These are phyloP conservation scores for Paguma larvata DNA, from an alignment of 2,797 vertebrate genomes.

Conservation along the genomic window DNA sequence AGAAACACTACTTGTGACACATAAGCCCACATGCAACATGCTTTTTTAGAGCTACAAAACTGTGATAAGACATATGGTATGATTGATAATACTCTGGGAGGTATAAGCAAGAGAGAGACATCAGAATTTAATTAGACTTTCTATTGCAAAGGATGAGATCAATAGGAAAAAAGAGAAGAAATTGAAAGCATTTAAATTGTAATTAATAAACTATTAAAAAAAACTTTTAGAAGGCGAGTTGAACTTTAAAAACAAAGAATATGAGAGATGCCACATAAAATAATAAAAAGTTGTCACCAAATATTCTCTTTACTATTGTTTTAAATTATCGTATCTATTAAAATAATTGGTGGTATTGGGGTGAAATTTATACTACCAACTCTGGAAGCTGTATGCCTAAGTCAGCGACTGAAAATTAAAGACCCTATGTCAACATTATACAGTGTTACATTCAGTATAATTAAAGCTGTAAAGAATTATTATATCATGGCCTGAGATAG, in stretches of 20 bases:
- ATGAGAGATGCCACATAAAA: background rate
- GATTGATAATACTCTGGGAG: background rate
- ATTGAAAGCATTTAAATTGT: background rate
- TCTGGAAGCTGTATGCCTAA: slow-evolving; percentile 66
- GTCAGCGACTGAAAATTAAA: slow-evolving; percentile 79
- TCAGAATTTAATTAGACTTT: slow-evolving; percentile 24
- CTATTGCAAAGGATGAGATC: background rate
- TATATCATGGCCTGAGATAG: slow-evolving; percentile 48
- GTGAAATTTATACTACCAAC: slow-evolving; percentile 67
- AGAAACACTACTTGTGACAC: slow-evolving; percentile 5
- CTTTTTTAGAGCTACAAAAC: slow-evolving; percentile 38
- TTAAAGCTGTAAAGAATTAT: slow-evolving; percentile 85
- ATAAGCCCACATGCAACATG: background rate
- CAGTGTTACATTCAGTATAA: slow-evolving; percentile 69
- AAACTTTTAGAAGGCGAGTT: background rate
- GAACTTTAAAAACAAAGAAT: slow-evolving; percentile 6
- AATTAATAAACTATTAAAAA: background rate
- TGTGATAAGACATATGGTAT: background rate
- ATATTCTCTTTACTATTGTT: background rate
- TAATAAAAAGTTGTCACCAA: background rate
- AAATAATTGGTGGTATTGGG: background rate
- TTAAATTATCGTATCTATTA: slow-evolving; percentile 30
- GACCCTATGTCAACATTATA: slow-evolving; percentile 67
- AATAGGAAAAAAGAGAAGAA: background rate
- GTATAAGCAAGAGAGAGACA: background rate